Base-by-base conservation (phyloP, 2,888 invertebrate species). In the Chesias legatella region DNA sequence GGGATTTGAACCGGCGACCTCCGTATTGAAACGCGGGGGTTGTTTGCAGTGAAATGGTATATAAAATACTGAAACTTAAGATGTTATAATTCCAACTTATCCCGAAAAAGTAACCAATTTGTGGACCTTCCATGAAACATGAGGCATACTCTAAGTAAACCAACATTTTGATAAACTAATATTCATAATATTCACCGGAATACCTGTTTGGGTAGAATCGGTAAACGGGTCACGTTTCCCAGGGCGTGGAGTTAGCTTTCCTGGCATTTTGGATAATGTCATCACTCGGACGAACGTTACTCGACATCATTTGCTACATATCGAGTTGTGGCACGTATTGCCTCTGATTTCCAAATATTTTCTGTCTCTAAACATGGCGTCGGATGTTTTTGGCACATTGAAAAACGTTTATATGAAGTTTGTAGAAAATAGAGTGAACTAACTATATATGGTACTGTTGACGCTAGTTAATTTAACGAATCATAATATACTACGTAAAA, bases 161-260 rank as follows among this genome's bases (percentile, higher is more conserved):
- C 63, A 74, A 66, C 73, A 60, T 68, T 78, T 79, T 79, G 77
- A 79, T 76, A 79, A 76, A 79, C 79, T 78, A 72, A n/a, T 66
- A 59, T 59, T 65, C 72, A 67, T 78, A 76, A 79, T 73, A 71
- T 73, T 69, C 65, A 56, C 48, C 39, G 40, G 51, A 58, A 53
- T 61, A 61, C 61, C 62, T 58, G 59, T 31, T 56, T 33, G 33
- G 34, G 23, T 35, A 29, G 31, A 54, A 64, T 76, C 60, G 43
- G 61, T 48, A 71, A 49, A 41, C 73, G 30, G 53, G 63, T 64
- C 78, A 78, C 78, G 77, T 76, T 46, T 49, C 35, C 51, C 53
- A 53, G 63, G 61, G 63, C 62, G 67, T 61, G 63, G 63, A 68
- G 51, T 67, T 67, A 72, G 79, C 73, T 70, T 62, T 60, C 57